A percentile compares a stretch with the other conserved stretches of the same genome.
phyloP scores from a whole-genome alignment of 2,888 invertebrate genomes.

The Caradrina clavipalpis region DNA sequence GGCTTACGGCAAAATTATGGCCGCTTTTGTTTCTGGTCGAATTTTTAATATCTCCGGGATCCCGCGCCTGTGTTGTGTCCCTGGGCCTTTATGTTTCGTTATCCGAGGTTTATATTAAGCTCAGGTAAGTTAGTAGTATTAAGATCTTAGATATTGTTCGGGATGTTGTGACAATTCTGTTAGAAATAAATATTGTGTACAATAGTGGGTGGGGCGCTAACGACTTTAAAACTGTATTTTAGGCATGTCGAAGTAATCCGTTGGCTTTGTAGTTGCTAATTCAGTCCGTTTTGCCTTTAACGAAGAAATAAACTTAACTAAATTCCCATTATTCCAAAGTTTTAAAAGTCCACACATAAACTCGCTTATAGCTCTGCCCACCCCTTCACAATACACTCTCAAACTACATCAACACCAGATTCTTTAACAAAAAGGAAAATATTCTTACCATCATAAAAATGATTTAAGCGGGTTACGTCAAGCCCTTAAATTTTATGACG shows the following conservation, averaged over 20 bases:
- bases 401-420: constrained; percentile 31
- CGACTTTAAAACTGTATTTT: neutral
- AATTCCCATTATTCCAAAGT: neutral
- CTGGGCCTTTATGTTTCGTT: constrained; percentile 59
- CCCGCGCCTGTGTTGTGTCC: constrained; percentile 61
- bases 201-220: neutral
- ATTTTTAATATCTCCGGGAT: constrained; percentile 71
- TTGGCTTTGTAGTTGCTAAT: neutral
- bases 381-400: neutral
- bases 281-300: too few relatives aligned
- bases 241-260: neutral
- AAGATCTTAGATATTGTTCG: constrained; percentile 58
- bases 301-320: too few relatives aligned
- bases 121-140: constrained; percentile 60
- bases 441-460: constrained; percentile 62
- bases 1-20: constrained; percentile 65
- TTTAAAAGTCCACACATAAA: neutral
- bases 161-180: constrained; percentile 35
- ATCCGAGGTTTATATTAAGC: constrained; percentile 58
- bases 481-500: constrained; percentile 74
- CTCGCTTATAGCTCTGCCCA: too few relatives aligned
- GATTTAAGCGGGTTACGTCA: constrained; percentile 59
- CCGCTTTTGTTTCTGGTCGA: constrained; percentile 70
- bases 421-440: constrained; percentile 51
- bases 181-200: constrained; percentile 12